Conservation (phyloP, 2,797 vertebrate genomes). For the Tadarida brasiliensis region DNA sequence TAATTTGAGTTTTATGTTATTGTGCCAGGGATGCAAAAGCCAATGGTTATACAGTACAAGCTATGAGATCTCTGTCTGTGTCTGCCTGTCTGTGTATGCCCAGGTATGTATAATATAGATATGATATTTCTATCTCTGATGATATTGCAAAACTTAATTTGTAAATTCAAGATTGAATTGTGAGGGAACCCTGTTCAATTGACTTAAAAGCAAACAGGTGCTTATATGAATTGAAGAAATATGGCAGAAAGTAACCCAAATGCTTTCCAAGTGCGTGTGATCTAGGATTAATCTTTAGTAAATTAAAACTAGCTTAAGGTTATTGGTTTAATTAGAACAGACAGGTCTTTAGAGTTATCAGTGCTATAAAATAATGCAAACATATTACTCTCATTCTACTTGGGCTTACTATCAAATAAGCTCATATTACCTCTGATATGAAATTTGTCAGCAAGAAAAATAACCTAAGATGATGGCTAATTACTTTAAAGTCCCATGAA, state of each 20-base stretch:
- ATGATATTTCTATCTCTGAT: not conserved
- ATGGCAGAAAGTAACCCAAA: not conserved
- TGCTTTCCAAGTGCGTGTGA: not conserved
- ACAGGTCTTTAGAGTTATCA: not conserved
- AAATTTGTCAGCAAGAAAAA: not conserved
- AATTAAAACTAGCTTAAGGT: not conserved
- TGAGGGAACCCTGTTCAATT: not conserved
- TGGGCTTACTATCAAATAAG: not conserved
- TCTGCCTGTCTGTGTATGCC: not conserved
- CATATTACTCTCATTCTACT: not conserved
- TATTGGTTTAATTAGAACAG: not conserved
- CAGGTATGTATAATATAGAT: not conserved
- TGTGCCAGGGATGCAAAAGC: not conserved
- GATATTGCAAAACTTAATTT: not conserved
- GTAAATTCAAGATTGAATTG: not conserved
- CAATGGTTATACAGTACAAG: not conserved
- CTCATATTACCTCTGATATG: not conserved
- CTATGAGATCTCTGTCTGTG: not conserved
- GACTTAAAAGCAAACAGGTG: not conserved
- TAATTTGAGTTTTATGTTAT: not conserved
- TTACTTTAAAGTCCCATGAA: not conserved
- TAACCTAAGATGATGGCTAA: not conserved
- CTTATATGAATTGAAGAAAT: not conserved
- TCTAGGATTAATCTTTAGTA: not conserved
- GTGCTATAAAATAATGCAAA: not conserved